phyloP scores from a whole-genome alignment of 2,888 invertebrate species.

The Dione juno region DNA sequence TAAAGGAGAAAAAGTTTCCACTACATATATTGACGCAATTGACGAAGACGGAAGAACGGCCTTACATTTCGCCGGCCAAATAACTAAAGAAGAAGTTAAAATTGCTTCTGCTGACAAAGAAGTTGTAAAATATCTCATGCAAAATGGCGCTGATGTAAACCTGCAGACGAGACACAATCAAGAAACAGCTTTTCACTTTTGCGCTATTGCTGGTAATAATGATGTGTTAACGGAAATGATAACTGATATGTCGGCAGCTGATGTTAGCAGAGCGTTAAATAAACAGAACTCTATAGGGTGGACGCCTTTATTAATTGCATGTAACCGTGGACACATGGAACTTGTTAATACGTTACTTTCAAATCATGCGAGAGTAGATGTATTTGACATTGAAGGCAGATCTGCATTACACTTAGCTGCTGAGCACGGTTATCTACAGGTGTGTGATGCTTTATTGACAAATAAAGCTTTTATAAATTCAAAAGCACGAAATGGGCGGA shows the following conservation, averaged over 20 bases:
- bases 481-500: slow-evolving; percentile 97
- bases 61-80: slow-evolving; percentile 96
- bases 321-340: slow-evolving; percentile 97
- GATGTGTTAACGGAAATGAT: slow-evolving; percentile 97
- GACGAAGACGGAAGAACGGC: slow-evolving; percentile 97
- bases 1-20: slow-evolving; percentile 90
- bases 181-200: slow-evolving; percentile 98
- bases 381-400: slow-evolving; percentile 97
- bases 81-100: slow-evolving; percentile 91
- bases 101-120: slow-evolving; percentile 90
- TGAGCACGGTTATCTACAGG: slow-evolving; percentile 95
- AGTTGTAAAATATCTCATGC: slow-evolving; percentile 93
- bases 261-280: slow-evolving; percentile 97
- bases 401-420: slow-evolving; percentile 98
- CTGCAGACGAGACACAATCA: slow-evolving; percentile 92
- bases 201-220: slow-evolving; percentile 97
- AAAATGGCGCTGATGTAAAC: slow-evolving; percentile 95
- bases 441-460: slow-evolving; percentile 94
- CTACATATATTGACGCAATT: slow-evolving; percentile 92
- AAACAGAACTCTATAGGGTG: slow-evolving; percentile 97
- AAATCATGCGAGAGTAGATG: slow-evolving; percentile 98
- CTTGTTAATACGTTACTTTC: slow-evolving; percentile 94
- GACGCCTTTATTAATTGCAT: slow-evolving; percentile 98
- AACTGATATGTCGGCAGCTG: slow-evolving; percentile 93
- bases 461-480: slow-evolving; percentile 99